Percentiles rank a stretch among this genome's conserved stretches.
Evolutionary conservation across 1,140 invertebrate genomes (phyloP).

Genomic region (Brachionus angularis): DNA sequence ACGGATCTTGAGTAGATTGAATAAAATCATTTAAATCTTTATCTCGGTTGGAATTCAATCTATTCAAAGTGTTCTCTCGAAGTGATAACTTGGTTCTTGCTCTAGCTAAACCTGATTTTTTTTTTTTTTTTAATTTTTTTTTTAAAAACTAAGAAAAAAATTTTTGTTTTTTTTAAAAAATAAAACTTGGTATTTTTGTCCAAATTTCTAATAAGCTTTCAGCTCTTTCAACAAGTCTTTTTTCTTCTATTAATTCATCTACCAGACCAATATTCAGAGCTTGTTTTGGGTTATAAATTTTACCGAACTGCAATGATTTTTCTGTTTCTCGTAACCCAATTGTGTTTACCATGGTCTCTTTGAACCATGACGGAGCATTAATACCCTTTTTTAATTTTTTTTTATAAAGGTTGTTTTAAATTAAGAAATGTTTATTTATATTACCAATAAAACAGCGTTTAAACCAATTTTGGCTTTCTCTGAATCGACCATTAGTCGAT

Average conservation of each 20-base stretch:
- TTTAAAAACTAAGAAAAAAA: too few relatives aligned
- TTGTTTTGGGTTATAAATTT: slow-evolving; percentile 69
- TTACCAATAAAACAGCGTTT: slow-evolving; percentile 73
- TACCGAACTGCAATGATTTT: slow-evolving; percentile 68
- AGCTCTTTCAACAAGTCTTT: slow-evolving; percentile 58
- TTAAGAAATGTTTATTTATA: slow-evolving; percentile 58
- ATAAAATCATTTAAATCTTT: slow-evolving; percentile 43
- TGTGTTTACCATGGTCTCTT: slow-evolving; percentile 47
- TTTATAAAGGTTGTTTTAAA: too few relatives aligned
- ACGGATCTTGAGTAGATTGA: slow-evolving; percentile 20
- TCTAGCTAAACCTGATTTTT: slow-evolving; percentile 24
- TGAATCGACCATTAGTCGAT: slow-evolving; percentile 68
- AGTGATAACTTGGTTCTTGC: slow-evolving; percentile 35
- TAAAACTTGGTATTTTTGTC: slow-evolving; percentile 49
- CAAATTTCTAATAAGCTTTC: slow-evolving; percentile 47
- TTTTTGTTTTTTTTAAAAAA: too few relatives aligned
- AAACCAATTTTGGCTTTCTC: slow-evolving; percentile 74
- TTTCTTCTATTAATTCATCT: slow-evolving; percentile 69
- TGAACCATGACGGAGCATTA: slow-evolving; percentile 47
- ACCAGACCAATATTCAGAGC: slow-evolving; percentile 71
- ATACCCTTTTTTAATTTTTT: background rate
- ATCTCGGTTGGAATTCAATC: slow-evolving; percentile 22
- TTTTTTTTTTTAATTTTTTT: too few relatives aligned
- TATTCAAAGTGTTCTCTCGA: slow-evolving; percentile 15
- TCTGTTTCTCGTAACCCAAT: slow-evolving; percentile 63